Evolutionary conservation across 2,888 invertebrate species (phyloP).

Genomic region (Zelleria hepariella): DNA sequence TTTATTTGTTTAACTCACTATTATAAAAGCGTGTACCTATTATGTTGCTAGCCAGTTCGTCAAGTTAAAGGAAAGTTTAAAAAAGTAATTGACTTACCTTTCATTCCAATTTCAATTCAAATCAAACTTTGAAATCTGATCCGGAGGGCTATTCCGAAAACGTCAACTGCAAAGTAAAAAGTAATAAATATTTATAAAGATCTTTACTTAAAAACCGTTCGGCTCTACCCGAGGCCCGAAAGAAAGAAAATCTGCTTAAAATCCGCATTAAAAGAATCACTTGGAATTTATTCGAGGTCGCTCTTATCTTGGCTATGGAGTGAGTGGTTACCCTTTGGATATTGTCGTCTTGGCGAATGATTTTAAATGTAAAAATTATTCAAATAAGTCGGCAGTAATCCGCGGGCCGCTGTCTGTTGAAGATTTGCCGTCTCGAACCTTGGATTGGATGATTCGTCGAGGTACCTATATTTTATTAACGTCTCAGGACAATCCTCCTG

Average conservation of each 20-base stretch:
- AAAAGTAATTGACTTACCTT: not conserved
- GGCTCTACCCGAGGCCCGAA: conserved; percentile 11
- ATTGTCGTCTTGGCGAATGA: conserved; percentile 65
- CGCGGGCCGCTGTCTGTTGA: conserved; percentile 55
- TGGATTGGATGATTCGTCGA: conserved; percentile 27
- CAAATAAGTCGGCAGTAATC: conserved; percentile 38
- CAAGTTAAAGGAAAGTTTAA: not conserved
- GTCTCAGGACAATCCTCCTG: conserved; percentile 21
- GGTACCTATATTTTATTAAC: conserved; percentile 30
- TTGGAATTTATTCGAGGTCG: conserved; percentile 61
- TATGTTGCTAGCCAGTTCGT: not conserved
- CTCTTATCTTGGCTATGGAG: conserved; percentile 21
- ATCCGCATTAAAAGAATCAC: conserved; percentile 72
- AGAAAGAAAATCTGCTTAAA: conserved; percentile 69
- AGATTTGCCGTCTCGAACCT: conserved; percentile 52
- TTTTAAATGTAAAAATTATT: conserved; percentile 73
- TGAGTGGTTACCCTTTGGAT: conserved; percentile 70
- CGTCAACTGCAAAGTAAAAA: conserved; percentile 34
- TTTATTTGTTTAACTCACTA: no score
- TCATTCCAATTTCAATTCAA: not conserved
- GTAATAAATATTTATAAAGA: conserved; percentile 64
- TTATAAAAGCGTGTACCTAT: no score
- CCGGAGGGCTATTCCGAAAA: not conserved
- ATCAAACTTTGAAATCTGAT: not conserved
- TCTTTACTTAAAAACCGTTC: conserved; percentile 15